Evolutionary conservation across 2,888 invertebrate species (phyloP), one percentile per base, ranked within the genome.

Genomic region (Sicus ferrugineus): DNA sequence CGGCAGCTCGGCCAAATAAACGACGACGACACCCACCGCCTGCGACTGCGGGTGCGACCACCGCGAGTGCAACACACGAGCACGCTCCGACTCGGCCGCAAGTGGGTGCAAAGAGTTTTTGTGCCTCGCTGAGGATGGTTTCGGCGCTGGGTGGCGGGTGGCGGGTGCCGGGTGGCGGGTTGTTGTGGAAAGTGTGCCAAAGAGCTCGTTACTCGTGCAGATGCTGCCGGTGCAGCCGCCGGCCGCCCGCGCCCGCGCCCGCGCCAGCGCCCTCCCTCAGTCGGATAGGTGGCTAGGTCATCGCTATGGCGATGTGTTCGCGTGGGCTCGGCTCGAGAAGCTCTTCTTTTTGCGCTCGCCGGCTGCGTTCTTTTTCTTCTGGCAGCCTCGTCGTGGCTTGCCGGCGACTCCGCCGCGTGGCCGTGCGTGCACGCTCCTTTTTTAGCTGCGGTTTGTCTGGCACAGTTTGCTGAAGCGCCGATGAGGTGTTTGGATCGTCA

Each of bases 321-420:
- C 52, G 65, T 23, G 64, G 70, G 70, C 72, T 73, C 68, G 70
- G 70, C 72, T 73, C 68, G 72, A 72, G 72, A 72, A 71, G 67
- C 72, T 73, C 72, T 73, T 67, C 73, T 71, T 73, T 73, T 73
- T 72, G 69, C 48, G 46, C 54, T 64, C 46, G 54, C 6, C 30
- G 48, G 52, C 59, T 66, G 30, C 50, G 30, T 67, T 71, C 67
- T 70, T 70, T 67, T 71, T 70, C 71, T 71, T 68, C 54, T 56
- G 23, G 42, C 31, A 52, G 34, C 66, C 50, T 58, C 42, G 62
- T 56, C 56, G 63, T 58, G 59, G 50, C 26, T 48, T 58, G 58
- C n/a, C 14, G 58, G 19, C 58, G 19, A 58, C 31, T n/a, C 30
- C n/a, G 46, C 26, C 30, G 23, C 59, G 48, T 58, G 34, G 23